Base-by-base conservation (phyloP, 1,140 invertebrate species). In the Cyclina sinensis region DNA sequence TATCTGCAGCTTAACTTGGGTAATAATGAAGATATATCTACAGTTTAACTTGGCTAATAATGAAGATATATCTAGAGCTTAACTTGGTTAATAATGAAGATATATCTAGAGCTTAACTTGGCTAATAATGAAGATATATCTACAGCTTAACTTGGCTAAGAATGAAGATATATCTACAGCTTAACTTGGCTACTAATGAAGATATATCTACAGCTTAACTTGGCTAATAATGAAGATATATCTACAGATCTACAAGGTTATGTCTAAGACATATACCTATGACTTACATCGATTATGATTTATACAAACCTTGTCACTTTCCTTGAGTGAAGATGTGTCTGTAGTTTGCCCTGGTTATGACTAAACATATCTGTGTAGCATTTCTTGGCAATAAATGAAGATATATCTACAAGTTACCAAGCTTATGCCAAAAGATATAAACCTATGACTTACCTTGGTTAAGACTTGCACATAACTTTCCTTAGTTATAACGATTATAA, bases 331-430 rank as follows among this genome's bases (percentile, higher is more conserved):
- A 98, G 79, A 99, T 97, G 93, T 98, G 99, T 30, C 98, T 98
- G 89, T 98, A 96, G 89, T 97, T 30, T 68, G 11, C 32, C 32
- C 24, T 68, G 62, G 62, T 30, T 68, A 68, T 35, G 32, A 68
- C 62, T 68, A 30, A 68, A 43, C 7, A 76, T 37, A 43, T 39
- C 39, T 39, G 16, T 14, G 37, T 35, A 68, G 32, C 65, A 30
- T 21, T 5, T 5, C n/a, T 95, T 97, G 96, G 90, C 97, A 96
- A 93, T 97, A 96, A 87, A 97, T 98, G 95, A 98, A 98, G 79
- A 99, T 97, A 93, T 98, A 99, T 27, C 98, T 98, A 89, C 98
- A 96, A 89, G 97, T 98, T 94, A 99, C 98, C 0, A 98, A 11
- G 27, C 2, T 70, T 35, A 70, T 21, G 65, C 11, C 59, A 14